These are phyloP conservation scores for Malurus cyaneus DNA, from an alignment of 2,113 vertebrate genomes.

Conservation along the genomic window DNA sequence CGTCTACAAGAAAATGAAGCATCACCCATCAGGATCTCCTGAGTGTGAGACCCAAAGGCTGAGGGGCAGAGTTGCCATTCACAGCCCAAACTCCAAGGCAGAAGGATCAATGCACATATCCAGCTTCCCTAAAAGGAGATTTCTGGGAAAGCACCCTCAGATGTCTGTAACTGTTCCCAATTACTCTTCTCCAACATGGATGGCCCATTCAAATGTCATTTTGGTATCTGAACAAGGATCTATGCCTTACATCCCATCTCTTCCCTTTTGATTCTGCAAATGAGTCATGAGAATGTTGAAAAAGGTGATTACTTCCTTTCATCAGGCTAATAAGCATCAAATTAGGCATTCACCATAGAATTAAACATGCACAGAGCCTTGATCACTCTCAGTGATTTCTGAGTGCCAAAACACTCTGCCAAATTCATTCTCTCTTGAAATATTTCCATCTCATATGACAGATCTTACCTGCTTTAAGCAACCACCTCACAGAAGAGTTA, in stretches of 20 bases:
- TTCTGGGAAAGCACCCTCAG: not conserved
- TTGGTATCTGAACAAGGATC: not conserved
- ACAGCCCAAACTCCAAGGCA: not conserved
- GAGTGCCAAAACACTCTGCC: not conserved
- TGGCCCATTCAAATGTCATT: not conserved
- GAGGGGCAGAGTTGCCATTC: not conserved
- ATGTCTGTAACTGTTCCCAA: not conserved
- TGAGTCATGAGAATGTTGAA: not conserved
- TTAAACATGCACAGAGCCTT: not conserved
- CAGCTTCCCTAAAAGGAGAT: not conserved
- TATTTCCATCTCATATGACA: not conserved
- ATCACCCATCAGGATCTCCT: not conserved
- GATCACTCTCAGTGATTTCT: not conserved
- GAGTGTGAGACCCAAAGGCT: not conserved
- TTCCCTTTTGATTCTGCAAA: not conserved
- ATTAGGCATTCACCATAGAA: slow-evolving; percentile 5
- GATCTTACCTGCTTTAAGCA: not conserved
- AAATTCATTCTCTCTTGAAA: not conserved
- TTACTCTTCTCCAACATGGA: not conserved
- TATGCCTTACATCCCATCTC: not conserved
- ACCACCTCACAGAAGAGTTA: not conserved
- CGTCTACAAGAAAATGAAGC: not conserved
- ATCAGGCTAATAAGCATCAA: slow-evolving; percentile 15
- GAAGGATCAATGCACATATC: not conserved
- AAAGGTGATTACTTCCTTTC: not conserved